These are phyloP conservation scores for Andrena minutula DNA, from an alignment of 2,888 invertebrate genomes.

Conservation along the genomic window DNA sequence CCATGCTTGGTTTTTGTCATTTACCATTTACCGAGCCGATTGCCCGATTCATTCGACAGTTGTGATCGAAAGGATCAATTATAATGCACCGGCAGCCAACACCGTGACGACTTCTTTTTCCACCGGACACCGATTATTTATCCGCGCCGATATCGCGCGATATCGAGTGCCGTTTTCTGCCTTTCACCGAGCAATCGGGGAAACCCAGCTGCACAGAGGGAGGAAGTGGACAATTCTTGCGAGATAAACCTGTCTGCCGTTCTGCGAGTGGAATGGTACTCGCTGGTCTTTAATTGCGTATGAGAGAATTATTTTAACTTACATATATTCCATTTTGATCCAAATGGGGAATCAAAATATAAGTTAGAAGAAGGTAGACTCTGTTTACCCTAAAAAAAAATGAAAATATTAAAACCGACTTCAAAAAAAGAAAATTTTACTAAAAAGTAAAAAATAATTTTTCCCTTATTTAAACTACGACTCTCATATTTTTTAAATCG, in stretches of 20 bases:
- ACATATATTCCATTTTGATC: neutral
- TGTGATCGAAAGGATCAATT: conserved; percentile 39
- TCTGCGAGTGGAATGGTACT: neutral
- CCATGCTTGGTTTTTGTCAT: neutral
- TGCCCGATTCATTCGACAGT: conserved; percentile 8
- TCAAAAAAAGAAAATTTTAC: too few relatives aligned
- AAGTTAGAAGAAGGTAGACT: too few relatives aligned
- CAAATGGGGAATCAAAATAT: neutral
- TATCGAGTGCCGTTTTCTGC: conserved; percentile 31
- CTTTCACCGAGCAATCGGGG: conserved; percentile 29
- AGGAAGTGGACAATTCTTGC: neutral
- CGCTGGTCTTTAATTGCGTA: neutral
- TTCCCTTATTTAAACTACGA: too few relatives aligned
- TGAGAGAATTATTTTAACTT: too few relatives aligned
- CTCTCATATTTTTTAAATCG: too few relatives aligned
- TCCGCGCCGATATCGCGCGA: conserved; percentile 15
- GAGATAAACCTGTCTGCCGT: neutral
- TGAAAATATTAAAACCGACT: too few relatives aligned
- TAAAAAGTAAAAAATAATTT: too few relatives aligned
- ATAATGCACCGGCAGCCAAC: neutral
- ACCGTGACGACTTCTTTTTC: conserved; percentile 35
- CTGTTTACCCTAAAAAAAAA: too few relatives aligned
- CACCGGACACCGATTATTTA: conserved; percentile 9
- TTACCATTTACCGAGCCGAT: conserved; percentile 5
- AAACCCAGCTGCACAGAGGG: neutral